Conservation (phyloP, 2,888 invertebrate genomes). For the Lepidochrysops patricia region DNA sequence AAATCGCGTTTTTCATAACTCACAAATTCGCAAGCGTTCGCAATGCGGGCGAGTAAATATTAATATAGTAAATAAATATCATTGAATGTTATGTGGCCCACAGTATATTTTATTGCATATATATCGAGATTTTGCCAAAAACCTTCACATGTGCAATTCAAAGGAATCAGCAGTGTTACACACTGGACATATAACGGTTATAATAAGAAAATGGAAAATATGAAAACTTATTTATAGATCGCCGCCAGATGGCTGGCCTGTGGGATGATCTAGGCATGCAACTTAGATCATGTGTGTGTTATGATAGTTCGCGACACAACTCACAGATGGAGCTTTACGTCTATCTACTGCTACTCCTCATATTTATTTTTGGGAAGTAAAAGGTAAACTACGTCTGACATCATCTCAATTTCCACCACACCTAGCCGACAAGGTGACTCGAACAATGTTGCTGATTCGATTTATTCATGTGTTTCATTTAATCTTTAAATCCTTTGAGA, state of each 20-base stretch:
- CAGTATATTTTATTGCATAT: not conserved
- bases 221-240: not conserved
- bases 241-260: slow-evolving; percentile 11
- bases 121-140: not conserved
- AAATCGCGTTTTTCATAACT: not conserved
- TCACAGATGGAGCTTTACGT: slow-evolving; percentile 30
- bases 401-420: slow-evolving; percentile 28
- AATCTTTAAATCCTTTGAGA: not conserved
- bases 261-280: not conserved
- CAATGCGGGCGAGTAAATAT: not conserved
- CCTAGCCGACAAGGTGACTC: slow-evolving; percentile 12
- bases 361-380: slow-evolving; percentile 57
- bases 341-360: slow-evolving; percentile 32
- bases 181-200: not conserved
- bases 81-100: not conserved
- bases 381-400: slow-evolving; percentile 42
- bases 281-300: not conserved
- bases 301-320: not conserved
- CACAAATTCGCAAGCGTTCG: not conserved
- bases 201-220: slow-evolving; percentile 3
- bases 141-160: not conserved
- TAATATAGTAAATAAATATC: not conserved
- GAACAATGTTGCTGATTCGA: slow-evolving; percentile 1
- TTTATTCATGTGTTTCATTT: not conserved
- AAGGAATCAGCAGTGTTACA: not conserved